These are phyloP conservation scores for Encarsia formosa DNA, from an alignment of 2,888 invertebrate species.

Conservation along the genomic window DNA sequence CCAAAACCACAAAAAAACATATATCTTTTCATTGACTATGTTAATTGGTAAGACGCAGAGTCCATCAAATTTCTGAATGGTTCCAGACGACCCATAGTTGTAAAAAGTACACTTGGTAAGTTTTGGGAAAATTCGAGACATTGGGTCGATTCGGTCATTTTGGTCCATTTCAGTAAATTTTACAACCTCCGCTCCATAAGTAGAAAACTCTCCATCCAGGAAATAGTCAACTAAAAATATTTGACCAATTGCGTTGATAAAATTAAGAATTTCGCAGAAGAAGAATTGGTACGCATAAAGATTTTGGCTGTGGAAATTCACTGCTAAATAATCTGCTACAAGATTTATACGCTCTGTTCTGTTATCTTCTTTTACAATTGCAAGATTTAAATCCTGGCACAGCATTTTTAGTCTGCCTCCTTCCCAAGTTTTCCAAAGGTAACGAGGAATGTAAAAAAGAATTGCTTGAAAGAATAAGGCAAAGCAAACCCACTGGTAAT, in stretches of 20 bases:
- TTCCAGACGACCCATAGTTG: conserved; percentile 92
- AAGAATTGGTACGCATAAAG: conserved; percentile 87
- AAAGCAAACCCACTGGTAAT: conserved; percentile 96
- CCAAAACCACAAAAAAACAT: conserved; percentile 93
- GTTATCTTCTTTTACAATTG: conserved; percentile 77
- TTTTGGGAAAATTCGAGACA: conserved; percentile 85
- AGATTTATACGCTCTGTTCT: conserved; percentile 78
- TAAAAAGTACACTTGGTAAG: conserved; percentile 94
- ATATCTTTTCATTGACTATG: conserved; percentile 93
- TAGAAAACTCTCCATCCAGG: conserved; percentile 85
- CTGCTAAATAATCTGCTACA: conserved; percentile 75
- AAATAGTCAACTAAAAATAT: conserved; percentile 92
- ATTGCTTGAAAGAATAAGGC: conserved; percentile 87
- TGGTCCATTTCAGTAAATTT: conserved; percentile 87
- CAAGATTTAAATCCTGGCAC: conserved; percentile 81
- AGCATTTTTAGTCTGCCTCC: conserved; percentile 88
- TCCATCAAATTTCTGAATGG: conserved; percentile 86
- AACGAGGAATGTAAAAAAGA: conserved; percentile 85
- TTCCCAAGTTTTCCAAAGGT: conserved; percentile 92
- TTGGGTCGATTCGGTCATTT: conserved; percentile 77
- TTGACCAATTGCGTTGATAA: conserved; percentile 84
- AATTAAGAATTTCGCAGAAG: conserved; percentile 83
- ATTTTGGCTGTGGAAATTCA: conserved; percentile 80
- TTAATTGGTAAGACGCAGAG: conserved; percentile 86
- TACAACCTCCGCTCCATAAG: conserved; percentile 85